Base-by-base conservation (phyloP, 92 coral and sea anemone genomes). In the Porites divaricata region DNA sequence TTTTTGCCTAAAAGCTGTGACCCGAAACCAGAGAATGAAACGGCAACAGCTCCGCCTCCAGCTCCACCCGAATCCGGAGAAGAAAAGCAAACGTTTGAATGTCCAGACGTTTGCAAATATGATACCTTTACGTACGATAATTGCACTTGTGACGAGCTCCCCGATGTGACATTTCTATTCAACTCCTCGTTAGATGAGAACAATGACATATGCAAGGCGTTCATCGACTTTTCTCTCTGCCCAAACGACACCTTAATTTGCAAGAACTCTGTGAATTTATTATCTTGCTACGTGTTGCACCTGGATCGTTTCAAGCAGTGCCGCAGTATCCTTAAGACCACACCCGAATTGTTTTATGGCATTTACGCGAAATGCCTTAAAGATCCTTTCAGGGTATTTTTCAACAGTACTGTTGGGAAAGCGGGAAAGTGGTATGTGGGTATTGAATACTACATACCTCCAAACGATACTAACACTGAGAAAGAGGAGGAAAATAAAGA, bases 351-450 rank as follows among this genome's bases (percentile, higher is more conserved):
- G 1, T 91, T 90, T 49, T 93, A 93, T 71, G 92, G 91, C 4
- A 74, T 52, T 11, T 91, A 85, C 72, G 87, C 86, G 8, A 90
- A 81, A 21, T 93, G 96, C 20, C 73, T 74, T 4, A 26, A 83
- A 45, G 88, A 93, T 74, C 94, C 94, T 1, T 88, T 87, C 67
- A 85, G 77, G 20, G 56, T 62, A 15, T 93, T 88, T 67, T 85
- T 88, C 63, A 45, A 72, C 20, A 26, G 23, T 17, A 10, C 80
- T 0, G 59, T 74, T 59, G 85, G 76, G 0, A 80, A 69, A 35
- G 56, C 67, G 0, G 85, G 85, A 1, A 80, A 80, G 57, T 80
- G 85, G 85, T 80, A 28, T 12, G 85, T n/a, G n/a, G 85, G 75
- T 9, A 54, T 80, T 1, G 15, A 67, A n/a, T 21, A 24, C 13